Base-by-base conservation (phyloP, 1,140 invertebrate species). In the Calycopis cecrops region DNA sequence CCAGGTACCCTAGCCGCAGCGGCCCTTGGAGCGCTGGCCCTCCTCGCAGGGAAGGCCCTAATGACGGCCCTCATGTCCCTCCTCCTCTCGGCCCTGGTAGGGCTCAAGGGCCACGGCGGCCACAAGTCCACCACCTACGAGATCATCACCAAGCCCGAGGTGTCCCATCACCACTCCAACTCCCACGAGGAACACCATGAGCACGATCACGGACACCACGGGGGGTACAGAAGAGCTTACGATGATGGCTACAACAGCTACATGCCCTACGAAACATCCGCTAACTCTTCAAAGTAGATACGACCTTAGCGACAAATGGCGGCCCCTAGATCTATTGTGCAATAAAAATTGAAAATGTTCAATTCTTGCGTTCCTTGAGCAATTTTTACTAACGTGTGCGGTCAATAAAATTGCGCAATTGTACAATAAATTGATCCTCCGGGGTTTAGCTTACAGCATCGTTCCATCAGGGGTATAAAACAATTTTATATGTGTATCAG, bases 51-150 rank as follows among this genome's bases (percentile, higher is more conserved):
- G 9, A 96, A 96, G 78, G 94, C 94, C 4, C 72, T 96, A 9
- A 94, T 95, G 92, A 94, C 94, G 0, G 93, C 92, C 4, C 67
- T 96, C 4, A 92, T 95, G 89, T 93, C 94, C 0, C 79, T 95
- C 0, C 90, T 95, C 65, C 80, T 95, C 0, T 93, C 94, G 0
- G 93, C 92, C 0, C 91, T 95, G 1, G 90, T 94, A 4, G 93
- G 93, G 0, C 78, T 95, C 0, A 95, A 95, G 61, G 91, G 92
- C 0, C 82, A 90, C 1, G 75, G 90, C 9, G 91, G 91, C 38
- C 90, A 91, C 12, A 91, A 92, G 59, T 92, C 92, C 16, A 94
- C 93, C 0, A 94, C 93, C 0, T 95, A 95, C 72, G 94, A 95
- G 79, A 94, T 95, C 63, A 92, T 95, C 53, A 92, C 92, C 55